Evolutionary conservation across 2,888 invertebrate species (phyloP).

Genomic region (Polyommatus iphigenia): DNA sequence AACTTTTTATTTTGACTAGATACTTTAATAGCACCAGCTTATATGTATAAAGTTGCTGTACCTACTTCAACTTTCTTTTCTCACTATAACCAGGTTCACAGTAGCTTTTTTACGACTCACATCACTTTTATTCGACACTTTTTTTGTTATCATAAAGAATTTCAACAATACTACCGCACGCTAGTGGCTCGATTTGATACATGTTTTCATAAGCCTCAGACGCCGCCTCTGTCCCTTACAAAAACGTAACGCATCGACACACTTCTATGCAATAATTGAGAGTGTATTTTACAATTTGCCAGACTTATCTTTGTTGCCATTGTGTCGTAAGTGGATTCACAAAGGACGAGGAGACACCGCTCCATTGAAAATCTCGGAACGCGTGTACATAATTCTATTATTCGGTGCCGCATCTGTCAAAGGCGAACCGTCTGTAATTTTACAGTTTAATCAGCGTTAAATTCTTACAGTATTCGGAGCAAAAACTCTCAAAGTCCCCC

Average conservation of each 20-base stretch:
- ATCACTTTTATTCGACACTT: conserved; percentile 17
- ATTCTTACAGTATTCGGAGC: conserved; percentile 69
- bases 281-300: conserved; percentile 79
- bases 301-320: conserved; percentile 72
- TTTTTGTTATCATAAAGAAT: conserved; percentile 19
- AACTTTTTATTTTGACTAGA: neutral
- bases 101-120: neutral
- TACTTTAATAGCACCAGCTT: neutral
- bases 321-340: conserved; percentile 75
- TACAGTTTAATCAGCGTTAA: conserved; percentile 81
- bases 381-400: conserved; percentile 77
- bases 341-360: conserved; percentile 63
- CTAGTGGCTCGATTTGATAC: conserved; percentile 57
- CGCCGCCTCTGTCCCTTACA: conserved; percentile 58
- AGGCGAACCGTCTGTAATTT: conserved; percentile 75
- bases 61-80: neutral
- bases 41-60: neutral
- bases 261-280: conserved; percentile 76
- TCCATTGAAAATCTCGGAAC: conserved; percentile 54
- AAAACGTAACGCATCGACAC: conserved; percentile 65
- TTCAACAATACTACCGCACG: conserved; percentile 37
- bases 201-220: conserved; percentile 76
- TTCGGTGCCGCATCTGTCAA: conserved; percentile 77
- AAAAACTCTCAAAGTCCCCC: conserved; percentile 54
- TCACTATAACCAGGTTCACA: neutral